phyloP scores from a whole-genome alignment of 30 jellyfish, hydroid and myxozoan species.

The Calvadosia cruxmelitensis region DNA sequence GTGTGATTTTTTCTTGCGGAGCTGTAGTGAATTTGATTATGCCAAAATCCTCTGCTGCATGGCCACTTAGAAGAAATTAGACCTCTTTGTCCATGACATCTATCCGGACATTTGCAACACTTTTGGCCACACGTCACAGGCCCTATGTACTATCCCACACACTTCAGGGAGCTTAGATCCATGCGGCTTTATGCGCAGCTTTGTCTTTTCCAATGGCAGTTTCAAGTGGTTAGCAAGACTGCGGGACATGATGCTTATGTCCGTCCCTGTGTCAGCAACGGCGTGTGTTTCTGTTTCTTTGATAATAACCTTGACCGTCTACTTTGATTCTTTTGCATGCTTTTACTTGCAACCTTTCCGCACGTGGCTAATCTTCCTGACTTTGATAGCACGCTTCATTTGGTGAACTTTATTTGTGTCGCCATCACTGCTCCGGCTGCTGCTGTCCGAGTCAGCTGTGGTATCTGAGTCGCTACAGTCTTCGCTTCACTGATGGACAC shows the following conservation, averaged over 20 bases:
- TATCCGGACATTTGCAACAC: constrained; percentile 25
- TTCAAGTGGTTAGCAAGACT: constrained; percentile 11
- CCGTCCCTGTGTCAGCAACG: constrained; percentile 53
- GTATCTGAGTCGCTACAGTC: no score
- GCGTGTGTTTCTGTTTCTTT: constrained; percentile 12
- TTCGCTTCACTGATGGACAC: no score
- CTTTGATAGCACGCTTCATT: no score
- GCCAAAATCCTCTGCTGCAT: not conserved
- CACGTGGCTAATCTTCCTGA: no score
- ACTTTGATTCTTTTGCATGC: constrained; percentile 16
- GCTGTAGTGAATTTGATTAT: not conserved
- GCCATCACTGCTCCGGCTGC: no score
- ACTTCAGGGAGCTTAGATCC: no score
- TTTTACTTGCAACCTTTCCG: no score
- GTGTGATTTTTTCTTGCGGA: no score
- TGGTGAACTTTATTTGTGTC: no score
- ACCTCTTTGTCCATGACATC: constrained; percentile 5
- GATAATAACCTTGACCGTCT: constrained; percentile 16
- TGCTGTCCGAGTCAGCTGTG: no score
- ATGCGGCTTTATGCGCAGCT: constrained; percentile 38
- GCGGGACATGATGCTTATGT: constrained; percentile 41
- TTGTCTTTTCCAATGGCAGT: constrained; percentile 32
- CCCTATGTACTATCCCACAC: constrained; percentile 33
- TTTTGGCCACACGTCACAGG: constrained; percentile 45
- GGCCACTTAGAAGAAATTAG: not conserved